These are phyloP conservation scores for Chloroclystis v-ata DNA, from an alignment of 2,888 invertebrate species.

Conservation along the genomic window DNA sequence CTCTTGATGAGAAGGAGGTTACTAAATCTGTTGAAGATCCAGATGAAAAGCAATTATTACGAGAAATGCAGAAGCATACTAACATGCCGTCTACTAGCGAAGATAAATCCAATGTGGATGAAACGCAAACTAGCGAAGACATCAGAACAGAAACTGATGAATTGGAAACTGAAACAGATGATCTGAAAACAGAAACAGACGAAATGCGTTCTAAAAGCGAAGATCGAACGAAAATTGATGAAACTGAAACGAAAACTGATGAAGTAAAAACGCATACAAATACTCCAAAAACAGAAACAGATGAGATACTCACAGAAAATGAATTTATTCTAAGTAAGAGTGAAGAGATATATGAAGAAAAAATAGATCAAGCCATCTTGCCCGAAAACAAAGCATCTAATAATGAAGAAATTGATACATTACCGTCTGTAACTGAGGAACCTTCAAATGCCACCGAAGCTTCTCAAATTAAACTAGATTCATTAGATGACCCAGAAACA, in stretches of 20 bases:
- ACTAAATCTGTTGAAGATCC: constrained; percentile 33
- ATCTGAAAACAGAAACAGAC: constrained; percentile 18
- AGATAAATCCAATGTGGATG: constrained; percentile 13
- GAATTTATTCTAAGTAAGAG: constrained; percentile 12
- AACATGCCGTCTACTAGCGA: constrained; percentile 19
- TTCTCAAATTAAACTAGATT: constrained; percentile 23
- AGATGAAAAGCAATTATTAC: constrained; percentile 8
- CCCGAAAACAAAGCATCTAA: constrained; percentile 33
- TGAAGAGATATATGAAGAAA: constrained; percentile 18
- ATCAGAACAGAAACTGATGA: constrained; percentile 16
- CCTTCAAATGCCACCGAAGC: constrained; percentile 25
- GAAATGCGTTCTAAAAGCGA: constrained; percentile 16
- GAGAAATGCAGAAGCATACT: constrained; percentile 9
- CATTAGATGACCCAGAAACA: constrained; percentile 24
- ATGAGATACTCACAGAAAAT: constrained; percentile 19
- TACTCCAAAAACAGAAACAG: constrained; percentile 10
- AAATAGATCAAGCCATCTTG: constrained; percentile 36
- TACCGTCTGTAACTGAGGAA: constrained; percentile 26
- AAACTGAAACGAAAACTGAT: constrained; percentile 21
- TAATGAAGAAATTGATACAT: constrained; percentile 28
- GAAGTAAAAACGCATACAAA: constrained; percentile 13
- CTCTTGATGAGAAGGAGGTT: constrained; percentile 38
- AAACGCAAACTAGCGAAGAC: constrained; percentile 15
- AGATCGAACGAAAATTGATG: constrained; percentile 15
- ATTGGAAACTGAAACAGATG: constrained; percentile 17